Evolutionary conservation across 2,888 invertebrate species (phyloP), one percentile per base, ranked within the genome.

Genomic region (Exephanes ischioxanthus): DNA sequence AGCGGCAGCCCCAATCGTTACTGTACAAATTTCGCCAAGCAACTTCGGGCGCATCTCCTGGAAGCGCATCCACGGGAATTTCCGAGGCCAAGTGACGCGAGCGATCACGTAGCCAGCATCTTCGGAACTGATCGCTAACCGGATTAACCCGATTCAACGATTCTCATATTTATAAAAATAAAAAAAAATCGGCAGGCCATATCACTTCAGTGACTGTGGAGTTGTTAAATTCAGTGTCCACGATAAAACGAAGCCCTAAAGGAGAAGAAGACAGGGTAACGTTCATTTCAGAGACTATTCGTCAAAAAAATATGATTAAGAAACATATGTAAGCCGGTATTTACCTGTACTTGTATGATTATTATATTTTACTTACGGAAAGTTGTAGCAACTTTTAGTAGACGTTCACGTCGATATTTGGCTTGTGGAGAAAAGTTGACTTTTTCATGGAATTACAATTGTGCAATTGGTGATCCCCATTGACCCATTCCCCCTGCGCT

Each of bases 1-100:
- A 87, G 85, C 55, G 97, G 97, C 91, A 89, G 87, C 3, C 84
- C 86, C 9, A 85, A 89, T 5, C 83, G 87, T 11, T 96, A 95
- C 93, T 94, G 95, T 51, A 96, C 96, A 11, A 97, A 97, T 93
- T 95, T 95, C 90, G 96, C 97, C 11, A 95, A 95, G 80, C 96
- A 96, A 48, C 95, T 97, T 81, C 95, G 96, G 58, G 95, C 94
- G 7, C 97, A 97, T 93, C 94, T 97, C 63, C 92, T 95, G 26
- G 91, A 94, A 0, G 93, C 90, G 1, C 97, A 97, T 93, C 89
- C 94, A 0, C 94, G 95, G 48, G 92, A 94, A 86, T 97, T 95
- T 83, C 94, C 94, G 70, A 94, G 95, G 78, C 89, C 94, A 0
- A 94, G 94, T 80, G 94, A 95, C 68, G 96, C 96, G 0, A 91